These are phyloP conservation scores for Nineta flava DNA, from an alignment of 2,888 invertebrate genomes.

Conservation along the genomic window DNA sequence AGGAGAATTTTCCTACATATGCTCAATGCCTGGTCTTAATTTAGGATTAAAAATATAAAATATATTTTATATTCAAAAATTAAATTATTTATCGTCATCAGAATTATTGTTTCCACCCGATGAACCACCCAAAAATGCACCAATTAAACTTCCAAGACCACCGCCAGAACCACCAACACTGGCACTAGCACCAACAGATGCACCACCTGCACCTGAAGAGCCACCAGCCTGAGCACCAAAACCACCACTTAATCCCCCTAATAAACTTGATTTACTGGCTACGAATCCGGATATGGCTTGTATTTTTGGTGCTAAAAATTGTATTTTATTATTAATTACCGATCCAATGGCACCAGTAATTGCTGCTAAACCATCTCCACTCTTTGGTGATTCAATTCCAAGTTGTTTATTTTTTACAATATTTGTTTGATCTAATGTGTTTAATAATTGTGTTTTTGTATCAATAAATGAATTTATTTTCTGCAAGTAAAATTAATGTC, in stretches of 20 bases:
- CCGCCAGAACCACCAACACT: conserved; percentile 15
- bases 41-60: no score
- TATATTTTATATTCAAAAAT: no score
- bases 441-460: conserved; percentile 56
- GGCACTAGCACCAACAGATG: conserved; percentile 14
- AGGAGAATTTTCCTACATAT: no score
- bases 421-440: conserved; percentile 53
- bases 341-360: conserved; percentile 50
- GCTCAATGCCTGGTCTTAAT: no score
- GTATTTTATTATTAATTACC: conserved; percentile 48
- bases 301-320: conserved; percentile 34
- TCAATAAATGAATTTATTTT: conserved; percentile 72
- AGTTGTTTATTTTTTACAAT: conserved; percentile 60
- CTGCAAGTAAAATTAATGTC: conserved; percentile 29
- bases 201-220: conserved; percentile 10
- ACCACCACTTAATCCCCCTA: conserved; percentile 26
- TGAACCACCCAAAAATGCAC: neutral
- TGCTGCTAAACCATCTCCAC: conserved; percentile 33
- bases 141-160: conserved; percentile 5
- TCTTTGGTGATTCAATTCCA: conserved; percentile 48
- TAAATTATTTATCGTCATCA: no score
- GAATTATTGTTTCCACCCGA: neutral
- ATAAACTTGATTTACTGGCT: conserved; percentile 7
- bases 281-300: conserved; percentile 45
- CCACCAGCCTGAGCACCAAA: conserved; percentile 20